A percentile compares a stretch with the other conserved stretches of the same genome.
Conservation (phyloP, 2,888 invertebrate species). For the Eupithecia dodoneata region DNA sequence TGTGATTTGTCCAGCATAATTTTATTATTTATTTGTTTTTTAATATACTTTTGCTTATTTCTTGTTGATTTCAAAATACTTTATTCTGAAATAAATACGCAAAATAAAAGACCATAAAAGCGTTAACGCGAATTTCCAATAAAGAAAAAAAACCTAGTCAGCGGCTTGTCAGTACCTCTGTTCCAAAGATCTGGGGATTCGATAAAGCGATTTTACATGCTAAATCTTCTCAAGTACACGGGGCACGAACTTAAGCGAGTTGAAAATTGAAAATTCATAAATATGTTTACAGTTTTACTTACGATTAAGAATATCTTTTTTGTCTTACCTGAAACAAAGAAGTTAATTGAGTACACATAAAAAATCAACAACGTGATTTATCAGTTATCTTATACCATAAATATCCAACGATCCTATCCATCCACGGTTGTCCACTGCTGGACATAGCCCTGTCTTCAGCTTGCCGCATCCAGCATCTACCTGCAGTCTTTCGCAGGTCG, state of each 20-base stretch:
- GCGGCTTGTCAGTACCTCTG: constrained; percentile 66
- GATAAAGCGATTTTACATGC: constrained; percentile 61
- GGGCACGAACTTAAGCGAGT: constrained; percentile 42
- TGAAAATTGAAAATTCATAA: background rate
- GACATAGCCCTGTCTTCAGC: too few relatives aligned
- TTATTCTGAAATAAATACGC: background rate
- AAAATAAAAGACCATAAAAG: background rate
- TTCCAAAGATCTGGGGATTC: constrained; percentile 71
- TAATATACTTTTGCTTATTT: too few relatives aligned
- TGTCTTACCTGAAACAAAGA: constrained; percentile 33
- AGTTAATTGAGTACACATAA: background rate
- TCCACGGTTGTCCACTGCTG: too few relatives aligned
- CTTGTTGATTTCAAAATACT: too few relatives aligned
- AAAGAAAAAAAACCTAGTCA: constrained; percentile 68
- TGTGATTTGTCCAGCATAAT: too few relatives aligned
- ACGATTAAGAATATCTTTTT: constrained; percentile 9
- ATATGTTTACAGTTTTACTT: constrained; percentile 6
- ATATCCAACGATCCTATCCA: too few relatives aligned
- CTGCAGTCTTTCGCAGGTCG: too few relatives aligned
- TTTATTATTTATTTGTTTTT: too few relatives aligned
- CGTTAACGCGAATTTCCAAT: constrained; percentile 43
- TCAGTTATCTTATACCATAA: too few relatives aligned
- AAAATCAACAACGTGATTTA: background rate
- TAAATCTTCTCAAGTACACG: constrained; percentile 48
- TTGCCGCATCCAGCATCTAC: too few relatives aligned